Conservation (phyloP, 2,888 invertebrate species). For the Miltochrista miniata region DNA sequence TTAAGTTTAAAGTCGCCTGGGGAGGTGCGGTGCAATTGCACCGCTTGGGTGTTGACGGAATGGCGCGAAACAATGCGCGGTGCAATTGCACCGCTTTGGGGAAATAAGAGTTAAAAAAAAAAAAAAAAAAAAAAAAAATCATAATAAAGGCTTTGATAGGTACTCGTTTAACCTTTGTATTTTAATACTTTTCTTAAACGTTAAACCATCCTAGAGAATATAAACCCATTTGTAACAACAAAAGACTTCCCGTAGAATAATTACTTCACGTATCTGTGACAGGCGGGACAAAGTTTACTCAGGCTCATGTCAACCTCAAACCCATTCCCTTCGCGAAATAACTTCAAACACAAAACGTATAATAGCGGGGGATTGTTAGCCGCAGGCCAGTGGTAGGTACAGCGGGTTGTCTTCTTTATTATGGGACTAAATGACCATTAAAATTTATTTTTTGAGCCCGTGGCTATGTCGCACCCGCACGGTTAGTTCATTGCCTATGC, state of each 20-base stretch:
- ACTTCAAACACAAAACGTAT: conserved; percentile 30
- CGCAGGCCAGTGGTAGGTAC: conserved; percentile 32
- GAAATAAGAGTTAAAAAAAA: no score
- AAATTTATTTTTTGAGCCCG: conserved; percentile 70
- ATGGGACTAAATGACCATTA: conserved; percentile 70
- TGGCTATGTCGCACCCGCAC: conserved; percentile 33
- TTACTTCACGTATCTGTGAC: conserved; percentile 23
- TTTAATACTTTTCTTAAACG: background rate
- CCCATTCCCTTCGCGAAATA: conserved; percentile 25
- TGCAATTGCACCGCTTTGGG: no score
- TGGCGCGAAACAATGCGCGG: no score
- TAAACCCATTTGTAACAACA: conserved; percentile 16
- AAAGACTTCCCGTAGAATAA: conserved; percentile 18
- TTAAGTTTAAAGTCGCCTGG: no score
- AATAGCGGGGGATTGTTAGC: conserved; percentile 39
- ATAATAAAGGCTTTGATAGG: no score
- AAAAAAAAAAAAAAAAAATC: no score
- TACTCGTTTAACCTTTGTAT: no score
- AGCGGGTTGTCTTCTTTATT: conserved; percentile 64
- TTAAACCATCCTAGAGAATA: background rate
- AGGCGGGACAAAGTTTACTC: conserved; percentile 27
- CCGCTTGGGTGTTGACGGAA: no score
- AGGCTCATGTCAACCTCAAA: conserved; percentile 33
- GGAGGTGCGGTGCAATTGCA: no score
- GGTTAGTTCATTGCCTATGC: conserved; percentile 24